Base-by-base conservation (phyloP, 2,797 vertebrate species). In the Lepidocolaptes lacrymiger region DNA sequence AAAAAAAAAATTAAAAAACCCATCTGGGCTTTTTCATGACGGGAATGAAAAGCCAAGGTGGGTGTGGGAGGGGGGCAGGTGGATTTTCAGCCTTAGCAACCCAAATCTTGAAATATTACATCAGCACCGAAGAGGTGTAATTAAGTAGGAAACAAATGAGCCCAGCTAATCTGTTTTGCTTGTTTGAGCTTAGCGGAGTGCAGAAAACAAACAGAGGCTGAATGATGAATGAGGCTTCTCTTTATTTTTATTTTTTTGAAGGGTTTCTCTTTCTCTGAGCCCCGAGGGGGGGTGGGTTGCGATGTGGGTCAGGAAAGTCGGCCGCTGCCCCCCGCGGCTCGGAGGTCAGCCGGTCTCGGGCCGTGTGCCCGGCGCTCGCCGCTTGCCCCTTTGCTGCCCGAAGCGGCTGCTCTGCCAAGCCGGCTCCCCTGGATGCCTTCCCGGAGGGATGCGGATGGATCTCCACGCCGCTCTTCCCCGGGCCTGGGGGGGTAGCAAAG, bases 111-210 rank as follows among this genome's bases (percentile, higher is more conserved):
- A 61, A 88, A 92, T 89, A 93, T 94, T 96, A 88, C 94, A 94
- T 91, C 93, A 96, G 94, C 72, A 36, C 49, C 86, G 3, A 95
- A 93, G 93, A 94, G 92, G 93, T 97, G 92, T 94, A 96, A 95
- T 95, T 97, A 96, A 97, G 88, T 89, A 94, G 93, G 95, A 95
- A 97, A 96, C 92, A 96, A 96, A 95, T 77, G 94, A 96, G 88
- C 85, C 80, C 92, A 95, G 89, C 95, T 96, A 96, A 97, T 97
- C 95, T 94, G 92, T 95, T 97, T 95, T 95, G 91, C 94, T 97
- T 97, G 95, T 97, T 93, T 92, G 91, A 95, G 96, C 95, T 89
- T 95, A 92, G 91, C 46, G 4, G 82, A 94, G 92, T 85, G 92
- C 93, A 94, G 95, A 96, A 97, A 96, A 95, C 94, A 96, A 95